These are phyloP conservation scores for Pyrgus malvae DNA, from an alignment of 2,888 invertebrate species.

Conservation along the genomic window DNA sequence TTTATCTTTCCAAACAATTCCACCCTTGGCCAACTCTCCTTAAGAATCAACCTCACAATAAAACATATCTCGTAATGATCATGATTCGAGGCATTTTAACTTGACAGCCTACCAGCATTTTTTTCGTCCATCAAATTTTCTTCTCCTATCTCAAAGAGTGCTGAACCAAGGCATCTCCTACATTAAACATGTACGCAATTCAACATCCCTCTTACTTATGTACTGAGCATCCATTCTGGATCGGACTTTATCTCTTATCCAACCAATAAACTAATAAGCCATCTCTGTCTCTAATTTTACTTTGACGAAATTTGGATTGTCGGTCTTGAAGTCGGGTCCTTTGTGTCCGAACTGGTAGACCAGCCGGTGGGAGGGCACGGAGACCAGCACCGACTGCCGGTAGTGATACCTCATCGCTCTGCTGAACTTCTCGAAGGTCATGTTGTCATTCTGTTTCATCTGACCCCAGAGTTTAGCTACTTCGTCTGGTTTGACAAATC, in stretches of 20 bases:
- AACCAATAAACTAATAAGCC: slow-evolving; percentile 52
- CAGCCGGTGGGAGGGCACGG: slow-evolving; percentile 88
- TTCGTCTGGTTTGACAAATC: slow-evolving; percentile 92
- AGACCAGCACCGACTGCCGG: slow-evolving; percentile 87
- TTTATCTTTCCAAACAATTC: slow-evolving; percentile 32
- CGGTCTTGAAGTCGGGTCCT: slow-evolving; percentile 88
- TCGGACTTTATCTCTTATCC: slow-evolving; percentile 35
- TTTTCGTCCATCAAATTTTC: too few species aligned
- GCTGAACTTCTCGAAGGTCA: slow-evolving; percentile 96
- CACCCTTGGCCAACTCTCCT: slow-evolving; percentile 31
- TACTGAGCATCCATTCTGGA: slow-evolving; percentile 37
- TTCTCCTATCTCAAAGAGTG: slow-evolving; percentile 28
- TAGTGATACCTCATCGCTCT: slow-evolving; percentile 95
- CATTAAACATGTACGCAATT: slow-evolving; percentile 32
- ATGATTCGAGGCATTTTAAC: too few species aligned
- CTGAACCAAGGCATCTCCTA: slow-evolving; percentile 31
- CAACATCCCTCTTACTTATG: slow-evolving; percentile 30
- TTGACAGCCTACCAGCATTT: too few species aligned
- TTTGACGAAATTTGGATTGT: slow-evolving; percentile 80
- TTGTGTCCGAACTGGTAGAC: slow-evolving; percentile 92
- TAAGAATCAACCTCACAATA: slow-evolving; percentile 1
- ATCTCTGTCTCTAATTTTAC: slow-evolving; percentile 64
- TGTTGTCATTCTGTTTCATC: slow-evolving; percentile 91
- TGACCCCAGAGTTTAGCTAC: slow-evolving; percentile 94
- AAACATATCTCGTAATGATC: too few species aligned